Evolutionary conservation across 1,140 invertebrate genomes (phyloP).

Genomic region (Ips nitidus): DNA sequence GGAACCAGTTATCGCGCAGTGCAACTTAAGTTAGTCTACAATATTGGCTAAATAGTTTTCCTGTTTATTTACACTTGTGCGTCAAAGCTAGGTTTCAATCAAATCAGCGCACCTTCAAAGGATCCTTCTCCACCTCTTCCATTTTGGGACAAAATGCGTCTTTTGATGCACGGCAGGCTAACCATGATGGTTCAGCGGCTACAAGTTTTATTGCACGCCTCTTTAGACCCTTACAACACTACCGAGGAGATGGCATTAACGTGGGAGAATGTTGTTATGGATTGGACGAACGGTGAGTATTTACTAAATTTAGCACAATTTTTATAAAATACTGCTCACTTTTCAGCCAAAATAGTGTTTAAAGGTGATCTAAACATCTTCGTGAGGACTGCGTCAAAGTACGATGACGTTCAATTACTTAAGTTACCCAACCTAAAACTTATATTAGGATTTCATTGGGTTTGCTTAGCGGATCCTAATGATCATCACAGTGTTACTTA

Average conservation of each 20-base stretch:
- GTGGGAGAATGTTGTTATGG: conserved; percentile 88
- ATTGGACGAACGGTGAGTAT: conserved; percentile 90
- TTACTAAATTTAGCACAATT: background rate
- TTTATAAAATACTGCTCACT: background rate
- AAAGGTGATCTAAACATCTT: conserved; percentile 86
- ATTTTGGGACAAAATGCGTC: conserved; percentile 96
- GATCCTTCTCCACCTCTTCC: conserved; percentile 93
- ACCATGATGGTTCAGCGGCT: conserved; percentile 84
- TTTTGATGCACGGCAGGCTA: conserved; percentile 89
- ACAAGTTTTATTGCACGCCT: conserved; percentile 88
- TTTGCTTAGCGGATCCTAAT: conserved; percentile 88
- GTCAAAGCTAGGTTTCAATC: conserved; percentile 57
- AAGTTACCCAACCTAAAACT: conserved; percentile 89
- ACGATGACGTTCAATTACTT: conserved; percentile 92
- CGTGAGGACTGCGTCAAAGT: conserved; percentile 95
- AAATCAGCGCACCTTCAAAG: conserved; percentile 79
- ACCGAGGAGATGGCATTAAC: conserved; percentile 98
- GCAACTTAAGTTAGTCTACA: conserved; percentile 74
- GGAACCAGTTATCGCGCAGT: conserved; percentile 97
- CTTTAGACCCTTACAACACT: conserved; percentile 96
- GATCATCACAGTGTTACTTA: conserved; percentile 97
- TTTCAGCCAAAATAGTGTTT: conserved; percentile 76
- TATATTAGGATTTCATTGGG: conserved; percentile 86
- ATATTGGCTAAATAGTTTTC: background rate
- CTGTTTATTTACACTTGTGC: conserved; percentile 4